Evolutionary conservation across 2,888 invertebrate species (phyloP).

Genomic region (Monochamus alternatus): DNA sequence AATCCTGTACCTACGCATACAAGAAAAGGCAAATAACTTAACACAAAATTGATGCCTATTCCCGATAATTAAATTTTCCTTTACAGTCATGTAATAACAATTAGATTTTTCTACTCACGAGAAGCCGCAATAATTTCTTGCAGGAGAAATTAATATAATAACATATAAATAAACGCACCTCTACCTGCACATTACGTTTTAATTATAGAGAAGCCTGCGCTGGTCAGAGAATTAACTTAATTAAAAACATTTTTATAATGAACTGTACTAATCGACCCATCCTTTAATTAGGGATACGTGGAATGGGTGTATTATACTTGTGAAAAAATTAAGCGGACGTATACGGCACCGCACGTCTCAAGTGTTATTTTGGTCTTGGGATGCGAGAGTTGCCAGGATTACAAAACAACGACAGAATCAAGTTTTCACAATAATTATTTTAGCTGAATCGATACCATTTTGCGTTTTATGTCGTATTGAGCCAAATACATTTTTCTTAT

Average conservation of each 20-base stretch:
- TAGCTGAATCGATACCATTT: too few relatives aligned
- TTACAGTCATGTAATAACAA: conserved; percentile 38
- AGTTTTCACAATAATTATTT: too few relatives aligned
- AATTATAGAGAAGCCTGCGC: conserved; percentile 52
- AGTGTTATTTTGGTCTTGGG: background rate
- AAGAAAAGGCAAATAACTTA: background rate
- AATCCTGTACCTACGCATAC: too few relatives aligned
- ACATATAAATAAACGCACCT: conserved; percentile 53
- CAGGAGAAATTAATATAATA: conserved; percentile 46
- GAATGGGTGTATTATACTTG: conserved; percentile 9
- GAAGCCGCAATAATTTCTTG: conserved; percentile 35
- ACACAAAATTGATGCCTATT: conserved; percentile 16
- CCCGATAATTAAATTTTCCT: conserved; percentile 29
- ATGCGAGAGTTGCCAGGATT: too few relatives aligned
- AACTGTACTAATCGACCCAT: conserved; percentile 50
- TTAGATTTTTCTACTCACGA: conserved; percentile 51
- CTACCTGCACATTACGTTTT: conserved; percentile 53
- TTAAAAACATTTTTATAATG: conserved; percentile 58
- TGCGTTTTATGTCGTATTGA: too few relatives aligned
- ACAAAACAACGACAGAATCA: too few relatives aligned
- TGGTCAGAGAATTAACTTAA: conserved; percentile 55
- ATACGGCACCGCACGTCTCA: background rate
- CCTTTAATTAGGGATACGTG: conserved; percentile 43
- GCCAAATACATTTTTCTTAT: too few relatives aligned
- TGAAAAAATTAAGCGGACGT: conserved; percentile 2